Conservation (phyloP, 2,797 vertebrate genomes). For the Nannoperca obscura region DNA sequence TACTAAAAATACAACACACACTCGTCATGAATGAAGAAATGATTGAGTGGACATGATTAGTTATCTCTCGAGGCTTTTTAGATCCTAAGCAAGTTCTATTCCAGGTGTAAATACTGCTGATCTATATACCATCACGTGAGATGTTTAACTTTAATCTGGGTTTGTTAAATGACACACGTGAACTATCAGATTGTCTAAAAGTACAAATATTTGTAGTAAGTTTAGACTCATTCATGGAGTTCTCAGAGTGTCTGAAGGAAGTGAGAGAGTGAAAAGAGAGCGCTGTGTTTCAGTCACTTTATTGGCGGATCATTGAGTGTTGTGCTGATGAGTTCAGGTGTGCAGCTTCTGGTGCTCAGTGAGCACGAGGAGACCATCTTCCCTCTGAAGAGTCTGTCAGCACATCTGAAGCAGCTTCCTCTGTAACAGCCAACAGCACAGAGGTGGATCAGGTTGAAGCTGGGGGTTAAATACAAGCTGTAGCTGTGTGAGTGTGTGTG, state of each 20-base stretch:
- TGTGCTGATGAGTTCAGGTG: neutral
- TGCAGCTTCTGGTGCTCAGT: neutral
- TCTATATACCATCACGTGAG: too few species aligned
- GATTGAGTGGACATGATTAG: neutral
- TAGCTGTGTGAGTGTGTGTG: neutral
- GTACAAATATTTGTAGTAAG: too few species aligned
- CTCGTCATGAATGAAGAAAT: neutral
- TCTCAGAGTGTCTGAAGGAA: too few species aligned
- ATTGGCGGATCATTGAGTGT: neutral
- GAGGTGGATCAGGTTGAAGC: neutral
- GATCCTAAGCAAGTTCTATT: too few species aligned
- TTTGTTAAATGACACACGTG: too few species aligned
- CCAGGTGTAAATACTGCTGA: too few species aligned
- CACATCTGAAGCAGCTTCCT: constrained; percentile 5
- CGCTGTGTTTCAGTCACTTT: constrained; percentile 3
- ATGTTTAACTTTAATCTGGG: too few species aligned
- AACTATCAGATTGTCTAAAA: too few species aligned
- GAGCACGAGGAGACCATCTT: neutral
- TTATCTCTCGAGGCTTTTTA: too few species aligned
- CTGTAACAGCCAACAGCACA: constrained; percentile 21
- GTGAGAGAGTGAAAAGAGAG: neutral
- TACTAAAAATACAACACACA: neutral
- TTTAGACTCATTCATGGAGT: too few species aligned
- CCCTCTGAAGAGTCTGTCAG: neutral
- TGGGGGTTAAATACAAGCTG: too few species aligned